These are phyloP conservation scores for Acomys russatus DNA, from an alignment of 2,797 vertebrate species.

Conservation along the genomic window DNA sequence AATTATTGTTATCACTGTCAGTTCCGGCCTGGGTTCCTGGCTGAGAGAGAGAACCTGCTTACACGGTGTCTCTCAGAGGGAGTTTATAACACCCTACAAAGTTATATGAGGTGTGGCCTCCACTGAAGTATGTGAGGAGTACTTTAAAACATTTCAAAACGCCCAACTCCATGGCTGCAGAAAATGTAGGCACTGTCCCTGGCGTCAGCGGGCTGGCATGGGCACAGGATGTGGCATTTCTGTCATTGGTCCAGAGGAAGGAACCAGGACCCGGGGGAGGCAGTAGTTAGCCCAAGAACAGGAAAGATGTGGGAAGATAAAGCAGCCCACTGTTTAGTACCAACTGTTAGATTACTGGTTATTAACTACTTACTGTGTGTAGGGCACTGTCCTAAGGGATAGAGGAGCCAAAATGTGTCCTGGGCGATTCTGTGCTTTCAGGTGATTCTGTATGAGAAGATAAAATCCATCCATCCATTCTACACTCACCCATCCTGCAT, in stretches of 20 bases:
- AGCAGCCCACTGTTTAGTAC: neutral
- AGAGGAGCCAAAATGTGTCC: slow-evolving; percentile 7
- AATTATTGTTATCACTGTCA: slow-evolving; percentile 59
- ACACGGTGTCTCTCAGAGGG: neutral
- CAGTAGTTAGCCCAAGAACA: neutral
- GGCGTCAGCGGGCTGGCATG: neutral
- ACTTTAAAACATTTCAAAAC: slow-evolving; percentile 58
- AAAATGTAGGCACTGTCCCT: neutral
- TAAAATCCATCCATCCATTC: neutral
- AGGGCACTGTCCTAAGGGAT: neutral
- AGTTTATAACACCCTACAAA: slow-evolving; percentile 21
- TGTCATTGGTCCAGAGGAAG: neutral
- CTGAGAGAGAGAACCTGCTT: slow-evolving; percentile 38
- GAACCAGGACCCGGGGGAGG: neutral
- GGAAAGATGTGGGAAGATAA: neutral
- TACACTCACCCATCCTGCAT: too few species aligned
- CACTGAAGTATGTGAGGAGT: slow-evolving; percentile 47
- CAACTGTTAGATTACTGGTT: neutral
- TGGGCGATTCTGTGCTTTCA: neutral
- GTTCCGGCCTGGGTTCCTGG: slow-evolving; percentile 34
- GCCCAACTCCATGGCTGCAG: neutral
- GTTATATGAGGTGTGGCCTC: neutral
- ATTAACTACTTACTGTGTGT: neutral
- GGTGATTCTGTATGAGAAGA: neutral
- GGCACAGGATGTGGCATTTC: neutral